phyloP scores from a whole-genome alignment of 2,113 vertebrate genomes.

The Helogale parvula region DNA sequence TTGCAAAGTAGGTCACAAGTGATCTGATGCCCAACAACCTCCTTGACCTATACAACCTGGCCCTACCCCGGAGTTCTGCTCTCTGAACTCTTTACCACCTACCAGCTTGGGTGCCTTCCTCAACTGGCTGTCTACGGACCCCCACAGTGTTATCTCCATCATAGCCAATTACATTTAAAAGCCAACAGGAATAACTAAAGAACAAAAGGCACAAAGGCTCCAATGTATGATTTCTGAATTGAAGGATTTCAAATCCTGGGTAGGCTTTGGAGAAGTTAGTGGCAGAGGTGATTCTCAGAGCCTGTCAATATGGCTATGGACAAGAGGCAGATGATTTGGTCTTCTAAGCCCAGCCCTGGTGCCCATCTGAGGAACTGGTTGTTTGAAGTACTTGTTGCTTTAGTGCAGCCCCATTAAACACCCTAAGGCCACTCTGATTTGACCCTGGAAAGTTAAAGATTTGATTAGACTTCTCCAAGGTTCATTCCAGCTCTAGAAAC shows the following conservation, averaged over 20 bases:
- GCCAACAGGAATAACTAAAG: not conserved
- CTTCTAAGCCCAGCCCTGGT: not conserved
- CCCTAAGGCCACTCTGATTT: not conserved
- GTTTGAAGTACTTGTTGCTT: not conserved
- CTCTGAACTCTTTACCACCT: not conserved
- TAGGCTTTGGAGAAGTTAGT: not conserved
- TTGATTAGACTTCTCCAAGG: not conserved
- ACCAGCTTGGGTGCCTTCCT: not conserved
- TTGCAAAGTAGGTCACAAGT: not conserved
- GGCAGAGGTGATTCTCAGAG: not conserved
- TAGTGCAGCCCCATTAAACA: not conserved
- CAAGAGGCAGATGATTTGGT: not conserved
- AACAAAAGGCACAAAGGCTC: not conserved
- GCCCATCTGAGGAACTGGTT: not conserved
- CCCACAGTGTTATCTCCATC: not conserved
- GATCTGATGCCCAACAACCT: not conserved
- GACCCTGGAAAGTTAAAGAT: not conserved
- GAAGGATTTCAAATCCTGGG: not conserved
- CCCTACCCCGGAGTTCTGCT: not conserved
- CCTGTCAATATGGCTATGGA: fast-evolving
- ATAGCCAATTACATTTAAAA: not conserved
- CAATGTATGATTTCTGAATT: not conserved
- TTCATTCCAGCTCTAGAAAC: not conserved
- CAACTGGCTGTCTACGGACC: not conserved
- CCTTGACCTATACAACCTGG: fast-evolving